Percentiles rank a stretch among this genome's conserved stretches.
Conservation (phyloP, 2,113 vertebrate genomes). For the Xiphorhynchus elegans region DNA sequence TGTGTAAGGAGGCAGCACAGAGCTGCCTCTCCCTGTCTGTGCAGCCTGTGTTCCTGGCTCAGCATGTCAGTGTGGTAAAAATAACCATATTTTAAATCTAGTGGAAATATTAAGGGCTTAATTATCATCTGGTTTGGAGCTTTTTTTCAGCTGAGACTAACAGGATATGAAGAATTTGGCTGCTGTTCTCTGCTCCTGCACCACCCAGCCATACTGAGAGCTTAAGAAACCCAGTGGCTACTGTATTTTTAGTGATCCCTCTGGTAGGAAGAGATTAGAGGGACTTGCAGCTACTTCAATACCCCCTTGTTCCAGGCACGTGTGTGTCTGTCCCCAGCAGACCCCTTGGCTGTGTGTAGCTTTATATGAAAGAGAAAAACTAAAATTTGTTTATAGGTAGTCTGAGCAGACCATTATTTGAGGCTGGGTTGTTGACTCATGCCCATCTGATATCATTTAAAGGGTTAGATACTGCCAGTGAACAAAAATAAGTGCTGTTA, state of each 20-base stretch:
- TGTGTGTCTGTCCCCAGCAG: neutral
- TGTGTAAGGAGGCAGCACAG: neutral
- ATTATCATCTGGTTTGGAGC: constrained; percentile 14
- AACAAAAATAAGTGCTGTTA: neutral
- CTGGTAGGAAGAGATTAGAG: neutral
- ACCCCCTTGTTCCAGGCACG: neutral
- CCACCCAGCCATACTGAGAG: neutral
- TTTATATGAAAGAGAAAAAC: neutral
- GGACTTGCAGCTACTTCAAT: neutral
- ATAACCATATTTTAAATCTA: neutral
- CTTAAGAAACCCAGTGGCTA: neutral
- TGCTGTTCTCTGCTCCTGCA: neutral
- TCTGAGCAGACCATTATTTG: neutral
- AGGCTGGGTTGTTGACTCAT: constrained; percentile 40
- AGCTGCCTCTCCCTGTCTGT: neutral
- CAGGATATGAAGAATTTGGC: constrained; percentile 8
- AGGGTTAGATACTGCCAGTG: neutral
- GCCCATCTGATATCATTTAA: constrained; percentile 47
- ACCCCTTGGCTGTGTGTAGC: neutral
- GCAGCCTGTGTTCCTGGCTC: neutral
- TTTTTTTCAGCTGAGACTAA: neutral
- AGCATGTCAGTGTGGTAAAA: neutral
- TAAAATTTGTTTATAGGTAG: constrained; percentile 35
- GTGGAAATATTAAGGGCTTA: constrained; percentile 21
- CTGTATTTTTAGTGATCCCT: neutral